Evolutionary conservation across 1,140 invertebrate species (phyloP).

Genomic region (Himalopsyche phryganea): DNA sequence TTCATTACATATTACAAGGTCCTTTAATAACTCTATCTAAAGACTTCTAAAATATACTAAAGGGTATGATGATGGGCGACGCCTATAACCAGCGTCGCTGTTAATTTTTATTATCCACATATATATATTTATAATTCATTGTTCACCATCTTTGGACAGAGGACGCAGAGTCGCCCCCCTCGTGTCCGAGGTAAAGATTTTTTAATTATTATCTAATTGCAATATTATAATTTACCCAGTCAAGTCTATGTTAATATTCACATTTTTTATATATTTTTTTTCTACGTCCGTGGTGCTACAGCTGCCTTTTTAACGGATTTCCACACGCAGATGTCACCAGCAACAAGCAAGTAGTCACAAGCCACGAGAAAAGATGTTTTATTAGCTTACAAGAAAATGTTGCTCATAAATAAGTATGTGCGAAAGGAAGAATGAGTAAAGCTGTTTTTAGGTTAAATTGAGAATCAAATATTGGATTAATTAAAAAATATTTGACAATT

Average conservation of each 20-base stretch:
- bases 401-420: too few relatives aligned
- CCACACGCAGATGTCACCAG: not conserved
- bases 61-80: not conserved
- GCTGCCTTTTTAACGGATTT: not conserved
- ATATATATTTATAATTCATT: not conserved
- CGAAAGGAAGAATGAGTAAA: too few relatives aligned
- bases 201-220: slow-evolving; percentile 22
- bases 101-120: not conserved
- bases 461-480: too few relatives aligned
- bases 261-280: not conserved
- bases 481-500: too few relatives aligned
- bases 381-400: slow-evolving; percentile 14
- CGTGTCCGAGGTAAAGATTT: slow-evolving; percentile 14
- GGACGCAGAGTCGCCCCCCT: not conserved
- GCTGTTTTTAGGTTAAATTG: too few relatives aligned
- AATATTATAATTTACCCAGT: slow-evolving; percentile 15
- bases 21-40: not conserved
- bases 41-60: not conserved
- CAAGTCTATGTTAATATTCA: slow-evolving; percentile 15
- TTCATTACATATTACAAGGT: not conserved
- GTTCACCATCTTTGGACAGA: not conserved
- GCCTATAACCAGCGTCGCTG: too few relatives aligned
- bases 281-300: not conserved
- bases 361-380: not conserved
- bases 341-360: too few relatives aligned